Evolutionary conservation across 2,113 vertebrate species (phyloP).

Genomic region (Passer montanus): DNA sequence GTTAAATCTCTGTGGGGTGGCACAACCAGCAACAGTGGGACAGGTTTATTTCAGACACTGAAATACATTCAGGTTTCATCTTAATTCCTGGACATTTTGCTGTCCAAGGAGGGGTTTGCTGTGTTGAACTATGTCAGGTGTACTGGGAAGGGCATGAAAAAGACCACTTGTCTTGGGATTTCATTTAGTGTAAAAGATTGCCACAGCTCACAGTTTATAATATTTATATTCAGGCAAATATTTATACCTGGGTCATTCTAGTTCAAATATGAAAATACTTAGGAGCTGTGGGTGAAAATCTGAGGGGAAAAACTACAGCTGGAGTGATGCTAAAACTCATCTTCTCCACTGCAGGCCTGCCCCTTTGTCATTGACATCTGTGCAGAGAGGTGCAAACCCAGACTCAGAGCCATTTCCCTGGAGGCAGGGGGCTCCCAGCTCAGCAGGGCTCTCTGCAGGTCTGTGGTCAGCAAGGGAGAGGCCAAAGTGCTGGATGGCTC

Average conservation of each 20-base stretch:
- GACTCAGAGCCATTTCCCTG: slow-evolving; percentile 76
- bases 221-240: background rate
- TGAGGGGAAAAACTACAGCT: background rate
- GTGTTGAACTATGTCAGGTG: rapidly evolving
- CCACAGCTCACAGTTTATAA: background rate
- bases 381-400: slow-evolving; percentile 80
- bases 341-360: slow-evolving; percentile 79
- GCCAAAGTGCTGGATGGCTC: slow-evolving; percentile 78
- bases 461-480: slow-evolving; percentile 76
- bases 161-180: background rate
- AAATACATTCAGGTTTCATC: background rate
- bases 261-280: background rate
- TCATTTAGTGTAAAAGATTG: background rate
- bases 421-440: slow-evolving; percentile 80
- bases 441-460: slow-evolving; percentile 83
- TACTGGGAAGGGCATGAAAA: background rate
- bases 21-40: background rate
- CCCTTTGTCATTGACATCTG: slow-evolving; percentile 84
- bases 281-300: background rate
- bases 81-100: background rate
- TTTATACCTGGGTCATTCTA: background rate
- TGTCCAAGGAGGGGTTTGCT: background rate
- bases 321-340: background rate
- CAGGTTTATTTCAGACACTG: background rate
- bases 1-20: background rate